Base-by-base conservation (phyloP, 2,888 invertebrate genomes). In the Heliconius cydno region DNA sequence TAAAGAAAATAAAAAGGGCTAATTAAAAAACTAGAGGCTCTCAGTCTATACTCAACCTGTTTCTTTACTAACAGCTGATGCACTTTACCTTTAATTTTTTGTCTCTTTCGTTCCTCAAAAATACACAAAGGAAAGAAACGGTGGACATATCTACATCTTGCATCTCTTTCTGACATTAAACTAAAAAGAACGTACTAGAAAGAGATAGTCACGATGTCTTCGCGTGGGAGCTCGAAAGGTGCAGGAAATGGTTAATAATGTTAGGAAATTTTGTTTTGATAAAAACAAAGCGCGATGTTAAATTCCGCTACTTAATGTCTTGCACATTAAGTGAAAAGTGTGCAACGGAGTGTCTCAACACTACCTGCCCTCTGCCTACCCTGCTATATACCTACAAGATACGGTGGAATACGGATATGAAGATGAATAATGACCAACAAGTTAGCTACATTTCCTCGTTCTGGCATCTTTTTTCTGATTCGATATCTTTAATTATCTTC, bases 51-150 rank as follows among this genome's bases (percentile, higher is more conserved):
- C 28, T 66, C 79, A 83, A 83, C 83, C 83, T 83, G 83, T 82
- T 82, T 70, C 46, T 65, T 66, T 71, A 77, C 63, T 10, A 81
- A 83, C 83, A 83, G 82, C 83, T 83, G 83, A 83, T 78, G 71
- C 78, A 73, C 60, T 60, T 73, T 73, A 70, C 41, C 30, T 60
- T 67, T n/a, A 9, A 22, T 52, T 66, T 57, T 77, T 68, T 70
- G n/a, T 73, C 77, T 75, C 74, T 19, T 34, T 65, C 65, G 15
- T 10, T 52, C 52, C 12, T 57, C 13, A 68, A 70, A 30, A 25
- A 5, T 5, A 34, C 2, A 10, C n/a, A 7, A 4, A 63, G 57
- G 63, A n/a, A 10, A 46, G 70, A 78, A 38, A 70, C 41, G 52
- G 70, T n/a, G 25, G 15, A 30, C 25, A 30, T 22, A 19, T 41